Percentiles rank a stretch among this genome's conserved stretches.
These are phyloP conservation scores for Drosophila leontia DNA, from an alignment of 1,140 invertebrate species.

Conservation along the genomic window DNA sequence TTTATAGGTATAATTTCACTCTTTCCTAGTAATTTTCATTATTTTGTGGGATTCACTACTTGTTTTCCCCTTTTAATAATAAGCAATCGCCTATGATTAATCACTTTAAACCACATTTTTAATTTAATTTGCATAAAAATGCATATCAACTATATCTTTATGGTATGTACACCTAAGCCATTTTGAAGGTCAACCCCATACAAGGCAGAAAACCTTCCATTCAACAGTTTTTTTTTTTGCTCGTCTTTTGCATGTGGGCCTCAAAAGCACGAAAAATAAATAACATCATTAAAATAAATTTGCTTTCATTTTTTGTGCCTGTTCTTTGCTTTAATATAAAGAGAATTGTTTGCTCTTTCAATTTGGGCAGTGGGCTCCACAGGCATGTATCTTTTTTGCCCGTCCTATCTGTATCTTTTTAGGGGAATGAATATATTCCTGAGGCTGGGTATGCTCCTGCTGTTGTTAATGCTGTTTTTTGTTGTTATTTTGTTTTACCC, in stretches of 20 bases:
- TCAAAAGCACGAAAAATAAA: conserved; percentile 29
- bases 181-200: conserved; percentile 35
- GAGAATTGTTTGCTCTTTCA: conserved; percentile 46
- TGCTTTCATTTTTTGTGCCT: conserved; percentile 45
- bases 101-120: background rate
- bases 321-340: conserved; percentile 28
- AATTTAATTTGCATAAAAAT: conserved; percentile 12
- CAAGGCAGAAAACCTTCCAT: conserved; percentile 13
- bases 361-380: conserved; percentile 10
- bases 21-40: background rate
- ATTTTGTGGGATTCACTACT: background rate
- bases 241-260: conserved; percentile 21
- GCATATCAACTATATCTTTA: background rate
- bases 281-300: conserved; percentile 61
- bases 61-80: background rate
- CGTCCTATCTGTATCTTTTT: conserved; percentile 22
- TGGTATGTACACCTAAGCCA: conserved; percentile 1
- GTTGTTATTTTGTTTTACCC: conserved; percentile 18
- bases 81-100: background rate
- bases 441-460: conserved; percentile 4
- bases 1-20: background rate
- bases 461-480: background rate
- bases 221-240: conserved; percentile 8
- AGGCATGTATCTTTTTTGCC: conserved; percentile 23
- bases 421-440: conserved; percentile 1